phyloP scores from a whole-genome alignment of 2,113 vertebrate genomes.

The pig (Sus scrofa) region DNA sequence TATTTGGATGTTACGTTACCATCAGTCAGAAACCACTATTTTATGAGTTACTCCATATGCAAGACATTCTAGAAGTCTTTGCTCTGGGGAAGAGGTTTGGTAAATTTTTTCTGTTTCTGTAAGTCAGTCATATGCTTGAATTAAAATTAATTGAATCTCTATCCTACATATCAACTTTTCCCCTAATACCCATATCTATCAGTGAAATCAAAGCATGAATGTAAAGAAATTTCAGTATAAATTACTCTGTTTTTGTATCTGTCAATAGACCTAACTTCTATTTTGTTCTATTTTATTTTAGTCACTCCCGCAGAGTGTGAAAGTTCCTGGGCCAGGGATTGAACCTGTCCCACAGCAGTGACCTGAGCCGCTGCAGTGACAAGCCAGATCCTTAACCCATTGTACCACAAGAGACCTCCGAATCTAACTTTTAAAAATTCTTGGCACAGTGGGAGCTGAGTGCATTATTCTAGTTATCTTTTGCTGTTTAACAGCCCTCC shows the following conservation, averaged over 20 bases:
- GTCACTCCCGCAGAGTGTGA: too few relatives aligned
- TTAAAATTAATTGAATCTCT: conserved; percentile 15
- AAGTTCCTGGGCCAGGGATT: too few relatives aligned
- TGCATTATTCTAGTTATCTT: not conserved
- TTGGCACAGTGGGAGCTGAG: not conserved
- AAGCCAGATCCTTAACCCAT: too few relatives aligned
- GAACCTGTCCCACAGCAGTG: too few relatives aligned
- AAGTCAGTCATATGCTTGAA: not conserved
- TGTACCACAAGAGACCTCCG: too few relatives aligned
- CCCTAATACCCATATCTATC: not conserved
- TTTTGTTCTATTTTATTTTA: too few relatives aligned
- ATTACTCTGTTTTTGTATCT: conserved; percentile 11
- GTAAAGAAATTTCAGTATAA: conserved; percentile 18
- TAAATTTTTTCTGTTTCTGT: conserved; percentile 8
- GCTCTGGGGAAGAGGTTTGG: not conserved
- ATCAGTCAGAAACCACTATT: not conserved
- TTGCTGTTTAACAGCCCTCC: not conserved
- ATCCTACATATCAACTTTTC: not conserved
- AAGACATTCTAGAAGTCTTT: not conserved
- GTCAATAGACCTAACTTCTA: too few relatives aligned
- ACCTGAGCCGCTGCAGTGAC: too few relatives aligned
- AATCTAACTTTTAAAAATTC: conserved; percentile 48
- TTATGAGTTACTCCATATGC: not conserved
- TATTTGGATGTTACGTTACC: not conserved
- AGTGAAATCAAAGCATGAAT: not conserved